phyloP scores from a whole-genome alignment of 2,888 invertebrate species.

The Nebria salina region DNA sequence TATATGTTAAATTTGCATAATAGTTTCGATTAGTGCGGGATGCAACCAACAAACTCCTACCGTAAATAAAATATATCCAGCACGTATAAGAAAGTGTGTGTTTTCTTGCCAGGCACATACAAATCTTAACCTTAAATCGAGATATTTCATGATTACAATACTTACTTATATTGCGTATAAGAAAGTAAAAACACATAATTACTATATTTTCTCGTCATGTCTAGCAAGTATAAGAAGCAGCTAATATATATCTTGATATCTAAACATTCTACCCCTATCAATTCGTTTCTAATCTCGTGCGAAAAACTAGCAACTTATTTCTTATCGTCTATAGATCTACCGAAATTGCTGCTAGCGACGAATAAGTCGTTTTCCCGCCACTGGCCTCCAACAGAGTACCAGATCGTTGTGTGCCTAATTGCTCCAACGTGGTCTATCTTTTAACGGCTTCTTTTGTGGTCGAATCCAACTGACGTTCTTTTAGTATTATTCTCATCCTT shows the following conservation, averaged over 20 bases:
- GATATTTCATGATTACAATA: too few relatives aligned
- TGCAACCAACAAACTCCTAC: too few relatives aligned
- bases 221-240: background rate
- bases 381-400: constrained; percentile 13
- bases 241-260: constrained; percentile 9
- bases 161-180: too few relatives aligned
- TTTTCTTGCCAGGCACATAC: too few relatives aligned
- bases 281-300: constrained; percentile 36
- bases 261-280: constrained; percentile 30
- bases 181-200: background rate
- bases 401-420: constrained; percentile 25
- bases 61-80: too few relatives aligned
- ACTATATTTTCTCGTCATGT: background rate
- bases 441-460: constrained; percentile 29
- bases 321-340: constrained; percentile 33
- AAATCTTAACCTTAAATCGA: too few relatives aligned
- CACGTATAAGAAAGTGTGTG: too few relatives aligned
- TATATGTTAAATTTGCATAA: too few relatives aligned
- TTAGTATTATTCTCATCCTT: background rate
- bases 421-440: constrained; percentile 28
- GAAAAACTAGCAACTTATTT: constrained; percentile 42
- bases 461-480: background rate
- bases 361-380: constrained; percentile 6
- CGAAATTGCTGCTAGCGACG: constrained; percentile 18
- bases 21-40: too few relatives aligned